These are phyloP conservation scores for Hylaea fasciaria DNA, from an alignment of 2,888 invertebrate genomes.

Conservation along the genomic window DNA sequence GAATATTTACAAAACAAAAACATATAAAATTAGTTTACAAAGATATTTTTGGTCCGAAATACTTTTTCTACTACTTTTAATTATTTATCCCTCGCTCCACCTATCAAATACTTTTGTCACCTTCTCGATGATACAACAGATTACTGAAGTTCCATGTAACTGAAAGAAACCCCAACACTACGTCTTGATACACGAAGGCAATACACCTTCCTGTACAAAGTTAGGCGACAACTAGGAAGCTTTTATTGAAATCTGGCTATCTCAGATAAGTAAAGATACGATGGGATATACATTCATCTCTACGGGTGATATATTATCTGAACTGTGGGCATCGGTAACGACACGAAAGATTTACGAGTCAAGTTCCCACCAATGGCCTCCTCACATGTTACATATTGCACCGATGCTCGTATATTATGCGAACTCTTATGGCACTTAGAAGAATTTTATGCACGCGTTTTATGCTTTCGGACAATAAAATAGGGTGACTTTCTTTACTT, in stretches of 20 bases:
- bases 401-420: constrained; percentile 46
- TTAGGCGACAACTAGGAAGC: too few species aligned
- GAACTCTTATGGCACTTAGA: constrained; percentile 45
- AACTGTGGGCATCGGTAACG: constrained; percentile 43
- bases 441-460: constrained; percentile 32
- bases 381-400: constrained; percentile 56
- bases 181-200: too few species aligned
- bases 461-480: constrained; percentile 26
- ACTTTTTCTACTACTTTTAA: too few species aligned
- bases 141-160: too few species aligned
- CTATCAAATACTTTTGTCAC: too few species aligned
- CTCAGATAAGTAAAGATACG: not conserved
- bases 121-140: too few species aligned
- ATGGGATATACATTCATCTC: constrained; percentile 14
- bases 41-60: too few species aligned
- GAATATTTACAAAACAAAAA: too few species aligned
- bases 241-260: not conserved
- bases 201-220: too few species aligned
- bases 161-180: too few species aligned
- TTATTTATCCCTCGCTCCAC: too few species aligned
- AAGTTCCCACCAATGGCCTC: constrained; percentile 52
- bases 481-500: constrained; percentile 29
- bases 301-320: constrained; percentile 25
- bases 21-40: too few species aligned
- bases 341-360: constrained; percentile 59